Percentiles rank a stretch among this genome's conserved stretches.
phyloP scores from a whole-genome alignment of 35 echinoderm and acorn worm species.

The Ophioderma brevispina region DNA sequence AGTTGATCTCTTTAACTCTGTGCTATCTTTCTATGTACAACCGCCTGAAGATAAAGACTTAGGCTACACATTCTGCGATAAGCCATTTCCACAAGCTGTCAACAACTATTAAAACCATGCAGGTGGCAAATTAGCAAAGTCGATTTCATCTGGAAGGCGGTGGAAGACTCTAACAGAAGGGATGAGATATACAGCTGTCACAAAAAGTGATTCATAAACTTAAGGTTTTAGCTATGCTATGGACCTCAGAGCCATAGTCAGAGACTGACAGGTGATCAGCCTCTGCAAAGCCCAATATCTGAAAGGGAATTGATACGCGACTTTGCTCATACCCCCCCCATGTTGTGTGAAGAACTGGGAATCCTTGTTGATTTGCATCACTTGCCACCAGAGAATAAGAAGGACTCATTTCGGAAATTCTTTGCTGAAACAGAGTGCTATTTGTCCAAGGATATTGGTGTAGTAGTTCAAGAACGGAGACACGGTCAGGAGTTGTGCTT shows the following conservation, averaged over 20 bases:
- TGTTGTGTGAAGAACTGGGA: neutral
- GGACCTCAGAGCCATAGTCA: neutral
- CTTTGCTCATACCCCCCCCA: neutral
- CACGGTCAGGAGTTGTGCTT: neutral
- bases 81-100: too few species aligned
- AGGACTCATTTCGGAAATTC: constrained; percentile 4
- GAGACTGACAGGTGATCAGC: neutral
- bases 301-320: neutral
- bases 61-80: too few species aligned
- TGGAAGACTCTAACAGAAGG: neutral
- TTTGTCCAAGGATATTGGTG: constrained; percentile 12
- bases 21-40: too few species aligned
- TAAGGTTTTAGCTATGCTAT: neutral
- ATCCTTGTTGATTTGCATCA: neutral
- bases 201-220: neutral
- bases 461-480: neutral
- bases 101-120: neutral
- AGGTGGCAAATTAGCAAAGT: constrained; percentile 5
- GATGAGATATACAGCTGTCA: neutral
- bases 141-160: neutral
- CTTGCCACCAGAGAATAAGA: neutral
- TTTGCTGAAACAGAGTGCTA: constrained; percentile 3
- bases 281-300: neutral
- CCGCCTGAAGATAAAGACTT: too few species aligned
- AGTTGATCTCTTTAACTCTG: too few species aligned